phyloP scores from a whole-genome alignment of 2,797 vertebrate genomes.

The Sebastes iracundus region DNA sequence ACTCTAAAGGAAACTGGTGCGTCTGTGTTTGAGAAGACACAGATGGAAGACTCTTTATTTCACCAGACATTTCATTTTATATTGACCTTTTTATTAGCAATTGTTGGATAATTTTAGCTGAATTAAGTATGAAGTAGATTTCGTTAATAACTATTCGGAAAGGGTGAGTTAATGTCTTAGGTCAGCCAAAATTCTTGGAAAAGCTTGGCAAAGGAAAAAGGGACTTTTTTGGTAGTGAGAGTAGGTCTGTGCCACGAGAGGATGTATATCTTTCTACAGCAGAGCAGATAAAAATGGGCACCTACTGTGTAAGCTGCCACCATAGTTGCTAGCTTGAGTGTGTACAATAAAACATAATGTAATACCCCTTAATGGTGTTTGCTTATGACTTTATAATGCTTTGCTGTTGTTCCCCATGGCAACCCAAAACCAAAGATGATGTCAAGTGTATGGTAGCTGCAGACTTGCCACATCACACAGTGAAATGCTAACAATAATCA shows the following conservation, averaged over 20 bases:
- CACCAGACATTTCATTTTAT: neutral
- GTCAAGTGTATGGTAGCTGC: slow-evolving; percentile 55
- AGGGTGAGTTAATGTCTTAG: neutral
- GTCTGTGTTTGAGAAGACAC: neutral
- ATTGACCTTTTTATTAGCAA: neutral
- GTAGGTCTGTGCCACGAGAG: neutral
- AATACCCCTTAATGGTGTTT: slow-evolving; percentile 31
- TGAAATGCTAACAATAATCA: slow-evolving; percentile 58
- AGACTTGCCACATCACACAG: slow-evolving; percentile 56
- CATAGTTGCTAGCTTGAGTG: slow-evolving; percentile 5
- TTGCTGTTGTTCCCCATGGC: slow-evolving; percentile 49
- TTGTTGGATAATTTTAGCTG: neutral
- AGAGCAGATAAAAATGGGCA: slow-evolving; percentile 7
- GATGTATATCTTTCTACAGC: neutral
- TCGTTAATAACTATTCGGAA: slow-evolving; percentile 1
- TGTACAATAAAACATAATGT: slow-evolving; percentile 27
- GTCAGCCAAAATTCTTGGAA: neutral
- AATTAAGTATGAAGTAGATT: neutral
- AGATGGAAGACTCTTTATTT: neutral
- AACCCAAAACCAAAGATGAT: slow-evolving; percentile 63
- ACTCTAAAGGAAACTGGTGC: neutral
- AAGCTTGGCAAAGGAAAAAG: neutral
- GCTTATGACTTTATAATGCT: slow-evolving; percentile 44
- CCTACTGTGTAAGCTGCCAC: neutral
- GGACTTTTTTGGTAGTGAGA: neutral